Evolutionary conservation across 2,888 invertebrate species (phyloP).

Genomic region (Digitonthophagus gazella): DNA sequence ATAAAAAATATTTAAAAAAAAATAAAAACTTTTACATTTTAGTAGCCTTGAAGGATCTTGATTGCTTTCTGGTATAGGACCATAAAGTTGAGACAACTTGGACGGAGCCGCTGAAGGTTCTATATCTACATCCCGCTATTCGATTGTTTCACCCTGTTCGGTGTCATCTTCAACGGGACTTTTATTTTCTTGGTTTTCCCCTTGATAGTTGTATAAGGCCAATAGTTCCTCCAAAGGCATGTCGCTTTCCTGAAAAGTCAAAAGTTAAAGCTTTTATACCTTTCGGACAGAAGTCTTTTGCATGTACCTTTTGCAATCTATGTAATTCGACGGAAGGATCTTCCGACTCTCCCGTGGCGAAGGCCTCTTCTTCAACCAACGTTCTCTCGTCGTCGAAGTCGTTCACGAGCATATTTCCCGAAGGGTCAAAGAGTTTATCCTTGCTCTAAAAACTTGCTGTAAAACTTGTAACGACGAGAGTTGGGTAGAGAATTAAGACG

Average conservation of each 20-base stretch:
- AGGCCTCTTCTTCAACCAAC: slow-evolving; percentile 93
- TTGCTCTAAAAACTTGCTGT: no score
- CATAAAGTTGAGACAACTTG: slow-evolving; percentile 58
- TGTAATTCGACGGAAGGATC: slow-evolving; percentile 87
- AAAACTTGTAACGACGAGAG: no score
- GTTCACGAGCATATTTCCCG: slow-evolving; percentile 95
- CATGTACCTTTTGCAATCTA: slow-evolving; percentile 81
- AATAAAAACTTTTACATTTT: slow-evolving; percentile 48
- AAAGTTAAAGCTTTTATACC: no score
- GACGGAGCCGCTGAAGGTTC: slow-evolving; percentile 51
- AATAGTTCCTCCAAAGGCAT: slow-evolving; percentile 94
- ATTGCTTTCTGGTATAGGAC: slow-evolving; percentile 50
- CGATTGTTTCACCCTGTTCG: slow-evolving; percentile 53
- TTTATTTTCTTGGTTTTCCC: slow-evolving; percentile 48
- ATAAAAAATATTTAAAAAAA: no score
- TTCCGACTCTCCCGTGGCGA: slow-evolving; percentile 80
- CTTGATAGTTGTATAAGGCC: slow-evolving; percentile 76
- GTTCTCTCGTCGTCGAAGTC: slow-evolving; percentile 98
- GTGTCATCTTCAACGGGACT: slow-evolving; percentile 49
- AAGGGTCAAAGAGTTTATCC: slow-evolving; percentile 79
- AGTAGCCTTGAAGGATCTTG: slow-evolving; percentile 54
- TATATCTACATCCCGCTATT: slow-evolving; percentile 47
- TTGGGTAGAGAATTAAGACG: no score
- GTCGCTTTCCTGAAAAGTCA: no score
- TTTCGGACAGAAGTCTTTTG: no score